Base-by-base conservation (phyloP, 2,113 vertebrate species). In the Castor canadensis region DNA sequence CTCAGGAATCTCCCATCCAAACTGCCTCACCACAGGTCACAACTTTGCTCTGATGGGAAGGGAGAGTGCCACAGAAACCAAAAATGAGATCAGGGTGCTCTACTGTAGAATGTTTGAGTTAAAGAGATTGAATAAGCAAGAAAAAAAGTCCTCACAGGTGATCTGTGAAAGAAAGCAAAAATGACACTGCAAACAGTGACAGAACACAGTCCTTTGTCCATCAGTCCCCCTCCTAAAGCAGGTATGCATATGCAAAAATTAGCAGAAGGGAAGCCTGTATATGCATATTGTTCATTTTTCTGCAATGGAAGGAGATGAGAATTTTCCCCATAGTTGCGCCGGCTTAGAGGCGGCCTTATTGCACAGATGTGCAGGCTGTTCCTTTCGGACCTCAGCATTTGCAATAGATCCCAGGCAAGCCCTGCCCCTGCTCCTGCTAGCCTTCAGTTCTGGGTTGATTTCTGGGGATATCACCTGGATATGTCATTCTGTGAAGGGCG, bases 191-290 rank as follows among this genome's bases (percentile, higher is more conserved):
- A 28, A 20, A 58, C 6, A 17, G 43, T 1, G 19, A 16, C 6
- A 7, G n/a, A 1, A 3, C 2, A 1, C 0, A 20, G 6, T 6
- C 3, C n/a, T 19, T 9, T 8, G 52, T 28, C 60, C 35, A 2
- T 6, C 1, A 0, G 52, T 15, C 12, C 17, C 75, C 19, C 22
- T 45, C 75, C 54, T 10, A 43, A 64, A 64, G n/a, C 38, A 11
- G 17, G 16, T 13, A n/a, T 45, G 89, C 38, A 58, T 40, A 32
- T 19, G 26, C 1, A n/a, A n/a, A 45, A 3, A 1, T 35, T 64
- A 20, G 40, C 1, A 49, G 54, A 54, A 32, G 13, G 0, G 43
- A 30, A 40, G 60, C 16, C 72, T 40, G 32, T 8, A 26, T 64
- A 35, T 80, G 77, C 43, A 45, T 13, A 52, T 67, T 15, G 58